Percentiles rank a stretch among this genome's conserved stretches.
Evolutionary conservation across 2,888 invertebrate species (phyloP).

Genomic region (Callosobruchus maculatus): DNA sequence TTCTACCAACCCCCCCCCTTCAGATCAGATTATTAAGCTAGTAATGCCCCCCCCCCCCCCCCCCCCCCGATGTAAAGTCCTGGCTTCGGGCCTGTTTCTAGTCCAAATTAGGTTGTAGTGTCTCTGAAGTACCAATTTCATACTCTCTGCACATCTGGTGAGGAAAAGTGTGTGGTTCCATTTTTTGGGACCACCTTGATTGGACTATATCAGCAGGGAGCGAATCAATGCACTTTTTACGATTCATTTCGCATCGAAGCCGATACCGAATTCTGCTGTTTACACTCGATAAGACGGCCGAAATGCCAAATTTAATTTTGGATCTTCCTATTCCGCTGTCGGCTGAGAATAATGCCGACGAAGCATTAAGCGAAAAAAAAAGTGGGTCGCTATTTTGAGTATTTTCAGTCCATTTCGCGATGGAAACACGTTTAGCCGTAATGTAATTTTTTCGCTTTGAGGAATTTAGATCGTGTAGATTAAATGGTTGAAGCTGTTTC

Average conservation of each 20-base stretch:
- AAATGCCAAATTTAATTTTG: conserved; percentile 37
- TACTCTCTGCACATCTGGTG: too few species aligned
- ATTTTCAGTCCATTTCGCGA: background rate
- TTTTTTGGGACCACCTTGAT: background rate
- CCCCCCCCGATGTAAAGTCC: too few species aligned
- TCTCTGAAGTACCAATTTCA: too few species aligned
- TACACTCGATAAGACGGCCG: conserved; percentile 35
- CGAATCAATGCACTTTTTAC: conserved; percentile 40
- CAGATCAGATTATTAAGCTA: too few species aligned
- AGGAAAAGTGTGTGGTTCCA: too few species aligned
- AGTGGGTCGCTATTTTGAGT: background rate
- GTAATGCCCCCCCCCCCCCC: too few species aligned
- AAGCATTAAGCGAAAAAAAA: background rate
- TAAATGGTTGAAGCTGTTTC: background rate
- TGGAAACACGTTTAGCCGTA: background rate
- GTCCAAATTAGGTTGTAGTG: too few species aligned
- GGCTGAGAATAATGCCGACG: background rate
- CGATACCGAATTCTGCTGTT: conserved; percentile 40
- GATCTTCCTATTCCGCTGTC: conserved; percentile 14
- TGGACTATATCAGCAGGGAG: background rate
- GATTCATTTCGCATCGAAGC: conserved; percentile 35
- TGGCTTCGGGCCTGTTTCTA: too few species aligned
- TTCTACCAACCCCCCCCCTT: too few species aligned
- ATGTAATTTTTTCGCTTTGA: background rate
- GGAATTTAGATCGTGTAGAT: background rate